Base-by-base conservation (phyloP, 2,113 vertebrate genomes). In the Sturnus vulgaris region DNA sequence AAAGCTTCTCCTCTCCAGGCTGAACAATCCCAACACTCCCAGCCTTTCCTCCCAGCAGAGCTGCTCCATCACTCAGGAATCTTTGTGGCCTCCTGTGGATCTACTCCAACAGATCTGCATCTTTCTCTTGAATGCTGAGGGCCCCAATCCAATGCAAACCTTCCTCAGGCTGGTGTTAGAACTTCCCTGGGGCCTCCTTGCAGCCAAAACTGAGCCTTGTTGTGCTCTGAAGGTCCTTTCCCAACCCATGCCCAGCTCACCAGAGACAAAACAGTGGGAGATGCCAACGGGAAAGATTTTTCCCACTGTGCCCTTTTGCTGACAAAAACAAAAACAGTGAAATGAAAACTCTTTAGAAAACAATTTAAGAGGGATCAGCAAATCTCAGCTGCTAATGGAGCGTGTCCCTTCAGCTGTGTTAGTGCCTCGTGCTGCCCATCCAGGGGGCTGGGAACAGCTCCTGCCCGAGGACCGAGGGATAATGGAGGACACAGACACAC, bases 361-460 rank as follows among this genome's bases (percentile, higher is more conserved):
- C 18, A 1, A 55, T 61, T 79, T 31, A 59, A 50, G 77, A 49
- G 15, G 20, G n/a, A 60, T 64, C 71, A 90, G 82, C 59, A 88
- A 85, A 87, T 50, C 71, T 22, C 39, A 73, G 80, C 68, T 71
- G 78, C 72, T 64, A 75, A 87, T 57, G 88, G 92, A 90, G 88
- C 6, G 23, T 73, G 57, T 39, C 3, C 2, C 25, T 25, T 39
- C 20, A 57, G 85, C 57, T 80, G 44, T 44, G 42, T 52, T 57
- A 21, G 30, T 39, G 42, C 63, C 42, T 27, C 1, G 5, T 22
- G 93, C 56, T 91, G 78, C 81, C 31, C 5, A 8, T 24, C 1
- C 31, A 10, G 25, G 56, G 81, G 82, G 68, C 47, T 50, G 90
- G 71, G 69, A 87, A 70, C 64, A 68, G 18, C 80, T 89, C 91